phyloP scores from a whole-genome alignment of 2,797 vertebrate species.

The Anguilla anguilla region DNA sequence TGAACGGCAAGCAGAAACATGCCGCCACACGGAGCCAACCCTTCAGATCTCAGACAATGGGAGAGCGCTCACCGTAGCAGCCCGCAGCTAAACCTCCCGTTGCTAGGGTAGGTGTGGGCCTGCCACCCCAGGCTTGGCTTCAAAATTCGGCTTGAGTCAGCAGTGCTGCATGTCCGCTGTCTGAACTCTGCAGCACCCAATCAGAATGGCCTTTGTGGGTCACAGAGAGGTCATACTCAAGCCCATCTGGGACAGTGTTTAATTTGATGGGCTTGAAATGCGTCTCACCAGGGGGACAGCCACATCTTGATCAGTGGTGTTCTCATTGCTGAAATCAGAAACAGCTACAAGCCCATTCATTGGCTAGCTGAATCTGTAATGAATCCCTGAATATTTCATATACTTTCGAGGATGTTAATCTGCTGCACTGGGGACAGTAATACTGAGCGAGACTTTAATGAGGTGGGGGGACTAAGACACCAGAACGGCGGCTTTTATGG shows the following conservation, averaged over 20 bases:
- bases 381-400: slow-evolving; percentile 7
- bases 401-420: neutral
- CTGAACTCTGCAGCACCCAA: neutral
- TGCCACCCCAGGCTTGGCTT: neutral
- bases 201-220: neutral
- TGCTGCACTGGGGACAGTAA: neutral
- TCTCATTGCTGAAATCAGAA: neutral
- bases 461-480: neutral
- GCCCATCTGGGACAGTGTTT: neutral
- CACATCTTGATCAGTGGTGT: neutral
- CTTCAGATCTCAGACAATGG: neutral
- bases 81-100: neutral
- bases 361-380: neutral
- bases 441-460: neutral
- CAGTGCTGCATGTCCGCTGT: neutral
- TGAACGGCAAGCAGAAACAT: neutral
- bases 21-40: neutral
- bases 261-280: neutral
- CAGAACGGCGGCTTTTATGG: neutral
- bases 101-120: neutral
- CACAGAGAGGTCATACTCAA: neutral
- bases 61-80: neutral
- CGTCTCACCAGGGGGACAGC: neutral
- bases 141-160: neutral
- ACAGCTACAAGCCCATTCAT: neutral